phyloP scores from a whole-genome alignment of 2,797 vertebrate species.

The Neosilurus hyrtlii region DNA sequence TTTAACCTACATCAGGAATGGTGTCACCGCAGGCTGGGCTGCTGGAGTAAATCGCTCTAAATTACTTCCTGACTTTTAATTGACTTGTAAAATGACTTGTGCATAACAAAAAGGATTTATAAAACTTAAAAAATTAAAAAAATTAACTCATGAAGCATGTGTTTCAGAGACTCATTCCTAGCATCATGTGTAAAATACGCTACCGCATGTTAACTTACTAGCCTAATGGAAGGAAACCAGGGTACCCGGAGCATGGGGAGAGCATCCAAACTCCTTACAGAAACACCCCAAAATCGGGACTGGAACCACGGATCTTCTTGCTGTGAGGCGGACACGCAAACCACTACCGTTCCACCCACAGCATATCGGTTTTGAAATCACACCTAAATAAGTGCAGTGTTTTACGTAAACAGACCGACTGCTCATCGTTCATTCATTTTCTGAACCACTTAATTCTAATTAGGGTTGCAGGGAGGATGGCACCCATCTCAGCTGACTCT shows the following conservation, averaged over 20 bases:
- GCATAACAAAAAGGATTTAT: background rate
- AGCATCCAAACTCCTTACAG: no score
- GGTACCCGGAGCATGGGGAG: no score
- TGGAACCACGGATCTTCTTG: no score
- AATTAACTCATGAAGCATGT: background rate
- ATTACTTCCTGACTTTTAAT: conserved; percentile 64
- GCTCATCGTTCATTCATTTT: no score
- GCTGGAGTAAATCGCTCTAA: conserved; percentile 56
- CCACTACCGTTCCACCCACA: no score
- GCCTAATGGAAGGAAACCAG: no score
- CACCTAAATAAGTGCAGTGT: background rate
- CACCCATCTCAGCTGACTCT: no score
- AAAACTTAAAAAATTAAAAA: no score
- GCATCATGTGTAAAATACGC: background rate
- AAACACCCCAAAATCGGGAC: no score
- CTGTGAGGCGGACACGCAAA: no score
- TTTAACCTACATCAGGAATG: conserved; percentile 75
- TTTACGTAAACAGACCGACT: background rate
- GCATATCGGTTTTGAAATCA: background rate
- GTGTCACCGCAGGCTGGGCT: conserved; percentile 47
- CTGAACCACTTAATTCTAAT: no score
- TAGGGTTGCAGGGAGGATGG: no score
- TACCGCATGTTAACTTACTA: background rate
- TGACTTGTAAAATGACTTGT: conserved; percentile 60
- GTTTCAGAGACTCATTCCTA: background rate